phyloP scores from a whole-genome alignment of 2,113 vertebrate genomes.

The zebrafish (Danio rerio) region DNA sequence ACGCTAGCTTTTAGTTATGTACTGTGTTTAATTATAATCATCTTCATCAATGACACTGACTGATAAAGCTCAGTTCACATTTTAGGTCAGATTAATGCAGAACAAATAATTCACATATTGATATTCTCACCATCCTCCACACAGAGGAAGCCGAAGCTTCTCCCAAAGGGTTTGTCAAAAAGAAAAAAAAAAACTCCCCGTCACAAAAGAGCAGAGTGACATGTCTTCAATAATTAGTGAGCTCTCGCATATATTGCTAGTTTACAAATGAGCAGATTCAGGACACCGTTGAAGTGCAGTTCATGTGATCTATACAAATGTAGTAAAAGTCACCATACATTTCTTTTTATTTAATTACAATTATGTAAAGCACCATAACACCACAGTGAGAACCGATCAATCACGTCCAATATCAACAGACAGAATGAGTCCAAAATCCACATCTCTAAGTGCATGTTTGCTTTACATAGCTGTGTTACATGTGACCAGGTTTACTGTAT shows the following conservation, averaged over 20 bases:
- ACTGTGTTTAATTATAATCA: conserved; percentile 13
- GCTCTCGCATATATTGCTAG: conserved; percentile 50
- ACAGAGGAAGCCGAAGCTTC: not conserved
- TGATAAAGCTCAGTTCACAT: conserved; percentile 32
- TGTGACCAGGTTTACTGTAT: conserved; percentile 13
- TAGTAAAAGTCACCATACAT: conserved; percentile 37
- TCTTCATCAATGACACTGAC: conserved; percentile 6
- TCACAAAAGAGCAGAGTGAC: conserved; percentile 40
- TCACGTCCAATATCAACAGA: not conserved
- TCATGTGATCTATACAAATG: conserved; percentile 57
- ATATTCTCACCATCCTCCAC: not conserved
- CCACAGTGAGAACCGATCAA: conserved; percentile 1
- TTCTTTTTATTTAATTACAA: not conserved
- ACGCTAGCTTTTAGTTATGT: not conserved
- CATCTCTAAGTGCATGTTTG: conserved; percentile 23
- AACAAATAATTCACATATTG: not conserved
- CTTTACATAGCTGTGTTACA: conserved; percentile 36
- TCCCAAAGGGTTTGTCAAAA: not conserved
- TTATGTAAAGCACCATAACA: conserved; percentile 43
- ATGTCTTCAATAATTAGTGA: conserved; percentile 48
- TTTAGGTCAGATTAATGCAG: conserved; percentile 25
- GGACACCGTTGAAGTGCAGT: conserved; percentile 52
- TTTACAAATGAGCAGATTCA: conserved; percentile 46
- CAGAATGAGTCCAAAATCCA: not conserved
- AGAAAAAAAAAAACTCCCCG: not conserved